Evolutionary conservation across 2,113 vertebrate species (phyloP), one percentile per base, ranked within the genome.

Genomic region (Lampris megalopsis): DNA sequence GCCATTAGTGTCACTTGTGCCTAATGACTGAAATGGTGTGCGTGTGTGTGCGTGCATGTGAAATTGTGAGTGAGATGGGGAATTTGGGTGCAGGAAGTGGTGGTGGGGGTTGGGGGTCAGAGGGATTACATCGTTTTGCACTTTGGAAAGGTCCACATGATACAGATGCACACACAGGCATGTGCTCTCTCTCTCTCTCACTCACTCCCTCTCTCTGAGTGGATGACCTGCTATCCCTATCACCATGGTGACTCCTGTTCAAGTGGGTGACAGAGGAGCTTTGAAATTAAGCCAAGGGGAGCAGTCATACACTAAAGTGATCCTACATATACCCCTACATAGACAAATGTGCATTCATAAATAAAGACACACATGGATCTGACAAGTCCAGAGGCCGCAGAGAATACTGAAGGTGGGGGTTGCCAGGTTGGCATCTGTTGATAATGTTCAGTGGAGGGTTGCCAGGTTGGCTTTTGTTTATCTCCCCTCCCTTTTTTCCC

Each of bases 41-140:
- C 6, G 63, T 11, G 63, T 49, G 10, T 40, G 49, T 62, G 49
- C 50, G 43, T 54, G 50, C 38, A 53, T 66, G 24, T 37, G 48
- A 24, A 24, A 24, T 24, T 52, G 45, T 6, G 8, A 36, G 24
- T 5, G 1, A 36, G 45, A 59, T 57, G 1, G 54, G n/a, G 41
- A 36, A 48, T 24, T 24, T 36, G 49, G 24, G 9, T 40, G 49
- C 10, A 56, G 45, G 37, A 48, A 61, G 35, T 40, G 43, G 11
- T 53, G 63, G 24, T 71, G 53, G 9, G 71, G 58, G 11, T 35
- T 42, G 38, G 8, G 65, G 78, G 47, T 76, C 45, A 72, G 56
- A n/a, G 49, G 5, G 36, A 64, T 40, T 54, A 86, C 83, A 83
- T 73, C 40, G 7, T 73, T 89, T 72, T 88, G 80, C 80, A 86